Base-by-base conservation (phyloP, 1,140 invertebrate genomes). In the Platyura marginata region DNA sequence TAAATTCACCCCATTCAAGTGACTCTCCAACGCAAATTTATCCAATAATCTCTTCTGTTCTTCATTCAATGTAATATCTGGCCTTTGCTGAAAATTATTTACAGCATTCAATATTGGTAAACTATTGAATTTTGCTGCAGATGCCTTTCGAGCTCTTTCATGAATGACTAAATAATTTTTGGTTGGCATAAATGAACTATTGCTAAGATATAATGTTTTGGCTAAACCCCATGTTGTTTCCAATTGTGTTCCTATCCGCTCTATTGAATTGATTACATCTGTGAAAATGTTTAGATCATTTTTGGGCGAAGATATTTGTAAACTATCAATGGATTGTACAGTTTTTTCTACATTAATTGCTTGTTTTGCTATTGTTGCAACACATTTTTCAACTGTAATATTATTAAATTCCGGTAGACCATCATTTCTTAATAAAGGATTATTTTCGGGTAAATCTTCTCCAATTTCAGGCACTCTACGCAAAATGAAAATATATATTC, bases 391-490 rank as follows among this genome's bases (percentile, higher is more conserved):
- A 41, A 85, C 77, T n/a, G 76, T 78, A 22, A 91, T 67, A 48
- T 74, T 69, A 52, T 74, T 79, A 55, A 89, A 91, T 52, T 83
- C 73, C 37, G 87, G 87, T 33, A 82, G 64, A 4, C 77, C 75
- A 58, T 78, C 69, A 29, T 72, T 68, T 46, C 76, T 71, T 1
- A 90, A 53, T n/a, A 91, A 56, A 18, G 75, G 68, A 65, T 85
- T 84, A 49, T 75, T 77, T 25, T 77, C 71, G 34, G 71, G 68
- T 50, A 72, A 66, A 53, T 91, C 85, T 55, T 82, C 76, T 5
- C 87, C 86, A 38, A 92, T 81, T 72, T 93, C 88, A 35, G 90
- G 90, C 43, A 93, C 72, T 48, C 89, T 93, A 57, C 56, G 66
- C 6, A 36, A 11, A 9, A 36, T 11, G 9, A 16, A 36, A 36